Percentiles rank a stretch among this genome's conserved stretches.
These are phyloP conservation scores for Onthophagus taurus DNA, from an alignment of 1,140 invertebrate genomes.

Conservation along the genomic window DNA sequence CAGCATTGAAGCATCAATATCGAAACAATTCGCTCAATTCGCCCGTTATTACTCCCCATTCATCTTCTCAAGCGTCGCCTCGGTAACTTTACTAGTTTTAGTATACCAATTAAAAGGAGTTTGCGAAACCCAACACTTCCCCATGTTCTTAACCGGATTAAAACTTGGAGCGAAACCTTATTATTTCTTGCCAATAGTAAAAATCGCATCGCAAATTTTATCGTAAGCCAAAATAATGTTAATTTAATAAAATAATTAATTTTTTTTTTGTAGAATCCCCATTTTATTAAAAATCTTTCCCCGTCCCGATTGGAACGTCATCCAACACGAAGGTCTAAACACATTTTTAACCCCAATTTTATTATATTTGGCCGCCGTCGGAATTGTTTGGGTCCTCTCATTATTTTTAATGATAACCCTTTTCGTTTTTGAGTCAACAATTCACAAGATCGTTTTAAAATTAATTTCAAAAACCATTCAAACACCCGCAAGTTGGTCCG, in stretches of 20 bases:
- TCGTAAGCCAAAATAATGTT: slow-evolving; percentile 21
- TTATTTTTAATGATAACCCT: slow-evolving; percentile 40
- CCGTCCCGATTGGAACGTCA: slow-evolving; percentile 24
- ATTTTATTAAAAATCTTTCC: slow-evolving; percentile 22
- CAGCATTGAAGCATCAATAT: slow-evolving; percentile 31
- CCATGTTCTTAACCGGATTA: slow-evolving; percentile 37
- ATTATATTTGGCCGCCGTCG: slow-evolving; percentile 40
- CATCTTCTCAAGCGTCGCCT: slow-evolving; percentile 36
- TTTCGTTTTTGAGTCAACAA: slow-evolving; percentile 47
- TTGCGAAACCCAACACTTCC: slow-evolving; percentile 23
- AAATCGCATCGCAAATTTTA: slow-evolving; percentile 25
- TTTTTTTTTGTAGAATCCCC: background rate
- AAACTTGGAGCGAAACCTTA: slow-evolving; percentile 38
- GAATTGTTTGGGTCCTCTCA: slow-evolving; percentile 41
- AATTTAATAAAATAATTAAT: background rate
- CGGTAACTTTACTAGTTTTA: slow-evolving; percentile 37
- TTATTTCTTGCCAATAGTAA: slow-evolving; percentile 34
- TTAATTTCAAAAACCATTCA: slow-evolving; percentile 20
- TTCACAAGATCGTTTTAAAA: slow-evolving; percentile 46
- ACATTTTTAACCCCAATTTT: slow-evolving; percentile 36
- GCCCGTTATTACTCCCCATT: slow-evolving; percentile 36
- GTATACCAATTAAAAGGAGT: slow-evolving; percentile 33
- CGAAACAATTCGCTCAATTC: slow-evolving; percentile 34
- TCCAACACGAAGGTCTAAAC: slow-evolving; percentile 31
- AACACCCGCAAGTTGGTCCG: slow-evolving; percentile 40